Conservation (phyloP, 2,888 invertebrate genomes). For the Mesorhabditis spiculigera region DNA sequence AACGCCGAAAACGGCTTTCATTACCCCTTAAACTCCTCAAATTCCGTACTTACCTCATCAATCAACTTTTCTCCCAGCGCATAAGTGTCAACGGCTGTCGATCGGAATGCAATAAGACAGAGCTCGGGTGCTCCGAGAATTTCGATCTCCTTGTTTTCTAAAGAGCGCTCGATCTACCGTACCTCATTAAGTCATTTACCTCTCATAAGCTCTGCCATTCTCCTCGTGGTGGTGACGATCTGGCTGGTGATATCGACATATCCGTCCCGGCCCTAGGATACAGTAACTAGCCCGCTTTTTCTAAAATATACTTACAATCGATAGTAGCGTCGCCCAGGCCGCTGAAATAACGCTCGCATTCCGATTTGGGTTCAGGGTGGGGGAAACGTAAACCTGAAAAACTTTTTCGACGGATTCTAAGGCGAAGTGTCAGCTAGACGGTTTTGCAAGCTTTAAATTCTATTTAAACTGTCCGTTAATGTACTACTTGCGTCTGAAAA, state of each 20-base stretch:
- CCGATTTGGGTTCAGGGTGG: background rate
- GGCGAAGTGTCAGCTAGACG: too few species aligned
- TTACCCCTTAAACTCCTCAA: too few species aligned
- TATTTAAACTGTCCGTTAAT: too few species aligned
- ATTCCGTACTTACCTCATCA: background rate
- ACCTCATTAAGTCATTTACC: background rate
- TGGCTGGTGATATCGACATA: background rate
- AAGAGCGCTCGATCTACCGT: background rate
- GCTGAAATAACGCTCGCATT: background rate
- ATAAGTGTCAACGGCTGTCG: background rate
- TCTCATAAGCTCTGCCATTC: background rate
- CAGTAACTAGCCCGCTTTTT: background rate
- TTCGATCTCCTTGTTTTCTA: background rate
- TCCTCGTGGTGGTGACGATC: background rate
- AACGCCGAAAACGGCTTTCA: too few species aligned
- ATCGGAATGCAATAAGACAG: background rate
- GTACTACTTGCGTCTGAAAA: too few species aligned
- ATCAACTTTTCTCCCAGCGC: background rate
- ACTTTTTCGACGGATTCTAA: too few species aligned
- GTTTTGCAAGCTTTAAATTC: too few species aligned
- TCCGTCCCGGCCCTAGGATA: background rate
- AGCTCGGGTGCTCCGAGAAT: background rate
- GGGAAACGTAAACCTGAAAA: background rate
- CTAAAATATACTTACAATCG: background rate
- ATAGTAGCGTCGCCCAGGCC: conserved; percentile 1